phyloP scores from a whole-genome alignment of 1,140 invertebrate species.

The Diprion similis region DNA sequence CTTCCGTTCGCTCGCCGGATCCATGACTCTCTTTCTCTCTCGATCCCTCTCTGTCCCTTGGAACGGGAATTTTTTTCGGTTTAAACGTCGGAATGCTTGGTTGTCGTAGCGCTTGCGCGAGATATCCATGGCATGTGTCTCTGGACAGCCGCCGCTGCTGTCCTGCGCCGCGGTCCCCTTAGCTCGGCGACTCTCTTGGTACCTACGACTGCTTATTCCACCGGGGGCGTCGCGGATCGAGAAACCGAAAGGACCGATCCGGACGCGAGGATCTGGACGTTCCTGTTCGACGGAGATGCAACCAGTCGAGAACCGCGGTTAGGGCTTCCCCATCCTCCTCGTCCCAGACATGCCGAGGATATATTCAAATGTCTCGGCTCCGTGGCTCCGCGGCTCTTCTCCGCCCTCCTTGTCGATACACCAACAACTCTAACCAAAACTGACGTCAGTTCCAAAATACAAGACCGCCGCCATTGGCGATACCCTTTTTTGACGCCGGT shows the following conservation, averaged over 20 bases:
- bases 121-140: slow-evolving; percentile 4
- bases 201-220: slow-evolving; percentile 7
- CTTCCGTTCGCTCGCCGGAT: too few species aligned
- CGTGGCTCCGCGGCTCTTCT: not conserved
- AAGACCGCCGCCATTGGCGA: not conserved
- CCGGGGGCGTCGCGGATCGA: not conserved
- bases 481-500: not conserved
- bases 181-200: not conserved
- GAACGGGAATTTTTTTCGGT: not conserved
- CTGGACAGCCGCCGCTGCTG: not conserved
- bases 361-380: not conserved
- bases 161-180: not conserved
- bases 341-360: not conserved
- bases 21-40: not conserved
- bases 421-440: not conserved
- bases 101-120: slow-evolving; percentile 4
- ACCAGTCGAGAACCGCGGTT: not conserved
- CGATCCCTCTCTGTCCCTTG: not conserved
- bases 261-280: not conserved
- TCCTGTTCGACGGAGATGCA: not conserved
- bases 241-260: not conserved
- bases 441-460: slow-evolving; percentile 4
- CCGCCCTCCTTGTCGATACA: not conserved
- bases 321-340: not conserved
- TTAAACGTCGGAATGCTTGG: slow-evolving; percentile 7